phyloP scores from a whole-genome alignment of 1,140 invertebrate genomes.

The Bombyx mandarina region DNA sequence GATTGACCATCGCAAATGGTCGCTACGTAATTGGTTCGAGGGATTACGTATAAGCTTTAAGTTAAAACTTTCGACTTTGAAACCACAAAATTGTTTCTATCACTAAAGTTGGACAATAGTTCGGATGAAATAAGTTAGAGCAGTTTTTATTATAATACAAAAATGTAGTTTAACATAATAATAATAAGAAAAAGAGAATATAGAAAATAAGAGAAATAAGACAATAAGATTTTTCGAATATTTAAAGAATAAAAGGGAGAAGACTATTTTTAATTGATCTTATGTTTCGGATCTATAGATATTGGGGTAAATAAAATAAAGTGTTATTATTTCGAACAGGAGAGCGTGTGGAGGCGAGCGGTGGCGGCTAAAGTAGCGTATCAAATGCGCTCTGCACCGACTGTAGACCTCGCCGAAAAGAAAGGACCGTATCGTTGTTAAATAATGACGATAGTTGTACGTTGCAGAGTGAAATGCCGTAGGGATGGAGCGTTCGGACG shows the following conservation, averaged over 20 bases:
- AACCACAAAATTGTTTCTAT: too few relatives aligned
- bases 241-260: background rate
- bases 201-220: background rate
- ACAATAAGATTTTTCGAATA: background rate
- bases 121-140: too few relatives aligned
- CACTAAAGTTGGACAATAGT: too few relatives aligned
- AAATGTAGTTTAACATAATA: background rate
- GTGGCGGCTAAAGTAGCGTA: conserved; percentile 45
- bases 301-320: background rate
- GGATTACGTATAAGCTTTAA: too few relatives aligned
- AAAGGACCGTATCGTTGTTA: conserved; percentile 64
- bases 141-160: background rate
- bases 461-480: conserved; percentile 63
- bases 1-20: too few relatives aligned
- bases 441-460: conserved; percentile 66
- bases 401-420: conserved; percentile 54
- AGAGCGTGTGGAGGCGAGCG: conserved; percentile 29
- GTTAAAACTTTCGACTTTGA: too few relatives aligned
- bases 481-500: conserved; percentile 61
- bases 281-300: too few relatives aligned
- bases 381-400: conserved; percentile 41
- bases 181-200: background rate
- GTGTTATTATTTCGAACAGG: background rate
- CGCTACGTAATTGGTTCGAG: too few relatives aligned
- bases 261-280: too few relatives aligned